Conservation (phyloP, 2,113 vertebrate species). For the Leptobrachium ailaonicum region DNA sequence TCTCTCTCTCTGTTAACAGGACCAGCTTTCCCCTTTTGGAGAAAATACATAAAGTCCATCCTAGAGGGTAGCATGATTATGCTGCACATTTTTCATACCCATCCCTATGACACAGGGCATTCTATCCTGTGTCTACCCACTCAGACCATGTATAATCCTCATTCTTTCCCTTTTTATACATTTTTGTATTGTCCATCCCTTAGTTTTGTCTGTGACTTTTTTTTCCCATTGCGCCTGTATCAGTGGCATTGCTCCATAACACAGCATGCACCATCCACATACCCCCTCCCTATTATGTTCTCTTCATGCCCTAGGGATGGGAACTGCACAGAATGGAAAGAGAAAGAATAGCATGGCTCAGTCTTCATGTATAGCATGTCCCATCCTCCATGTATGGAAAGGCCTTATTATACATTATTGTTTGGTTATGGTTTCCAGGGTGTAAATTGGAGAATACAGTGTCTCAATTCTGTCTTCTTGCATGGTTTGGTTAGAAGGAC, state of each 20-base stretch:
- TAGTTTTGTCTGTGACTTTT: slow-evolving; percentile 7
- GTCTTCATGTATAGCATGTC: background rate
- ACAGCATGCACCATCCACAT: slow-evolving; percentile 29
- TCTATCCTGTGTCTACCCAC: background rate
- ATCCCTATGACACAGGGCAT: too few relatives aligned
- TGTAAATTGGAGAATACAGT: background rate
- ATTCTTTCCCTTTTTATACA: background rate
- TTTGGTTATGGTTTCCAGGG: too few relatives aligned
- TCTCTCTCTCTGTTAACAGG: too few relatives aligned
- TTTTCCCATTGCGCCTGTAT: slow-evolving; percentile 24
- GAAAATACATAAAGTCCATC: too few relatives aligned
- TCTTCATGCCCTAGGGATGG: background rate
- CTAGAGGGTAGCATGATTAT: too few relatives aligned
- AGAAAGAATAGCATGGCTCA: background rate
- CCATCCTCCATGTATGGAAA: too few relatives aligned
- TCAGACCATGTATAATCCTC: background rate
- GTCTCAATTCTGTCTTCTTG: background rate
- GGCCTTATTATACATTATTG: too few relatives aligned
- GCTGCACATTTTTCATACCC: too few relatives aligned
- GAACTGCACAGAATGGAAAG: background rate
- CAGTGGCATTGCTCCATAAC: slow-evolving; percentile 21
- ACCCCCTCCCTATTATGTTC: background rate
- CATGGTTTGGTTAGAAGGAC: slow-evolving; percentile 5
- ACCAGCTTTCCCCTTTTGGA: too few relatives aligned
- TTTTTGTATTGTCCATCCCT: background rate